These are phyloP conservation scores for Todus mexicanus DNA, from an alignment of 2,797 vertebrate species.

Conservation along the genomic window DNA sequence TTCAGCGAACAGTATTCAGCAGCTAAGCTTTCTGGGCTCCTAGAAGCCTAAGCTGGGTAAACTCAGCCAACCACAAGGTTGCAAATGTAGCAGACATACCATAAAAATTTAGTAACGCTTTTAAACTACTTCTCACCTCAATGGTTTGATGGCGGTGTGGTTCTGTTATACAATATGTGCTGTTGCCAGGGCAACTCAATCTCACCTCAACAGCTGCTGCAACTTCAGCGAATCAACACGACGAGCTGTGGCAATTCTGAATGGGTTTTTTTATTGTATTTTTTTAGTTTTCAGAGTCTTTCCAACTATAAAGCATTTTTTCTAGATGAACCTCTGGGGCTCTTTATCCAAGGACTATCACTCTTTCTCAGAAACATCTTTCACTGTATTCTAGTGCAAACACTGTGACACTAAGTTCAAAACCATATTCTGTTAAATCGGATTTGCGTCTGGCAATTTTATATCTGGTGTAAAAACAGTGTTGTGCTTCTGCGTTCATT, in stretches of 20 bases:
- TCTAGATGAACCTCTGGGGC: slow-evolving; percentile 19
- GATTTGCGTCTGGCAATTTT: slow-evolving; percentile 5
- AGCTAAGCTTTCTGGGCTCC: slow-evolving; percentile 26
- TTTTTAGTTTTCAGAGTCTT: neutral
- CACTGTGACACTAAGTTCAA: neutral
- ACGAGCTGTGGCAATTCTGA: neutral
- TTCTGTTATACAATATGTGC: slow-evolving; percentile 61
- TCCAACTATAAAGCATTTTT: slow-evolving; percentile 38
- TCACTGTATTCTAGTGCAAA: neutral
- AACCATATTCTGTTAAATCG: neutral
- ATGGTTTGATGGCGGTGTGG: slow-evolving; percentile 39
- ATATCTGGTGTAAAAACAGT: neutral
- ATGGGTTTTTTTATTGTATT: neutral
- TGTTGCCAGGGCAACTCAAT: slow-evolving; percentile 46
- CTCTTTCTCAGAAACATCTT: neutral
- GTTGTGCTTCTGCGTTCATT: neutral
- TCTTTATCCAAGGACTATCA: neutral
- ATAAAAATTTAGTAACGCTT: slow-evolving; percentile 63
- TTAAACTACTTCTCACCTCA: slow-evolving; percentile 67
- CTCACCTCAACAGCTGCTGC: slow-evolving; percentile 65
- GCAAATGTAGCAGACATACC: slow-evolving; percentile 51
- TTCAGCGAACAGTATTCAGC: neutral
- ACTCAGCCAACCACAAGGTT: slow-evolving; percentile 43
- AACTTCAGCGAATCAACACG: neutral
- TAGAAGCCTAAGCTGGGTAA: neutral